phyloP scores from a whole-genome alignment of 2,113 vertebrate species.

The Pomatorhinus ruficollis region DNA sequence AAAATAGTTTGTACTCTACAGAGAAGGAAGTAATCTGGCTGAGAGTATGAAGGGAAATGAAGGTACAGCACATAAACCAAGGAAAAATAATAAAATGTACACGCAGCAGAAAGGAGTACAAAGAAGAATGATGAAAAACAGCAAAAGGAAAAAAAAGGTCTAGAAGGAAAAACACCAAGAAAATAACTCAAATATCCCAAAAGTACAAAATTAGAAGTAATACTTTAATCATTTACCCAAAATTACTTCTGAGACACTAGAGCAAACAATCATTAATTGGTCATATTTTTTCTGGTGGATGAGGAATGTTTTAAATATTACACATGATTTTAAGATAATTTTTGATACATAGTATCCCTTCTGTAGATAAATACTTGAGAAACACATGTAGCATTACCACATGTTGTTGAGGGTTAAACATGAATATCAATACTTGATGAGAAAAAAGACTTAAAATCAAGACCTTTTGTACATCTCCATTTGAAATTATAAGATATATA shows the following conservation, averaged over 20 bases:
- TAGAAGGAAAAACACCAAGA: not conserved
- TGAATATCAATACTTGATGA: not conserved
- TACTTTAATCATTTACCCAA: not conserved
- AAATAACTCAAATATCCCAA: not conserved
- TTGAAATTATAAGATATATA: not conserved
- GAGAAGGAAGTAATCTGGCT: not conserved
- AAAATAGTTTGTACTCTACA: not conserved
- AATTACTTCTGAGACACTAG: not conserved
- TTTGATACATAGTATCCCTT: not conserved
- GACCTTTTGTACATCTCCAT: not conserved
- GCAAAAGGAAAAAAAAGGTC: not conserved
- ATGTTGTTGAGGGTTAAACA: not conserved
- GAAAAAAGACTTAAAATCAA: not conserved
- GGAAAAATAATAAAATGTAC: not conserved
- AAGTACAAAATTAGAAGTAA: not conserved
- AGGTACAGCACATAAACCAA: not conserved
- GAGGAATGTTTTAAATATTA: not conserved
- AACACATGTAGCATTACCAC: not conserved
- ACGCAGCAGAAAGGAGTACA: rapidly evolving
- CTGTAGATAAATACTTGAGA: not conserved
- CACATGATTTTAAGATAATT: not conserved
- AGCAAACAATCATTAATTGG: not conserved
- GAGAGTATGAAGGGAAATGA: not conserved
- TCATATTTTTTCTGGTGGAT: not conserved
- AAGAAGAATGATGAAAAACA: not conserved